These are phyloP conservation scores for Sardinella longiceps DNA, from an alignment of 2,797 vertebrate species.

Conservation along the genomic window DNA sequence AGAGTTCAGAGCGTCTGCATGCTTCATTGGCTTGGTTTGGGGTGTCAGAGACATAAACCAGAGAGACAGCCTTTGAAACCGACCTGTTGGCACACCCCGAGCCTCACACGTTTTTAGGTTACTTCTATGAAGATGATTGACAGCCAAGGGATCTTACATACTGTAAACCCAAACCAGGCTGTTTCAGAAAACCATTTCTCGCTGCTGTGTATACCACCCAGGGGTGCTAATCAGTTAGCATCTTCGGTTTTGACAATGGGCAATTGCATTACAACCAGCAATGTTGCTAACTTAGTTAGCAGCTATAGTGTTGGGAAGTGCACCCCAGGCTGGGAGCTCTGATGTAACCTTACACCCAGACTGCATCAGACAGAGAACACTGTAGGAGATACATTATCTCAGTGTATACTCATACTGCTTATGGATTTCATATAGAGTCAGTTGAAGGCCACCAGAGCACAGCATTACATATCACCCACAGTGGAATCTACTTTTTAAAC, in stretches of 20 bases:
- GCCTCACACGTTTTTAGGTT: slow-evolving; percentile 11
- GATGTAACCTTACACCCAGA: too few species aligned
- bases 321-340: too few species aligned
- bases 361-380: too few species aligned
- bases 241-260: too few species aligned
- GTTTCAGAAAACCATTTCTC: too few species aligned
- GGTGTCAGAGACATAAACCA: neutral
- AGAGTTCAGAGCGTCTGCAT: neutral
- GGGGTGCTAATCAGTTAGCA: too few species aligned
- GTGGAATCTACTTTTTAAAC: neutral
- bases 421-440: neutral
- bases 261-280: too few species aligned
- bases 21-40: neutral
- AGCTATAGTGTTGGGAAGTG: too few species aligned
- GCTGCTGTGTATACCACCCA: too few species aligned
- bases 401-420: too few species aligned
- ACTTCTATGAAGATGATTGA: slow-evolving; percentile 27
- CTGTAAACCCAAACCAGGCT: neutral
- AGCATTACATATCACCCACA: neutral
- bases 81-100: neutral
- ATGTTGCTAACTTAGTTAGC: too few species aligned
- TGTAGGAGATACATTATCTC: too few species aligned
- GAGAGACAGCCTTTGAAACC: neutral
- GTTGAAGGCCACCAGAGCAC: neutral
- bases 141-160: slow-evolving; percentile 18